phyloP scores from a whole-genome alignment of 2,113 vertebrate genomes.

The Oryzias melastigma region DNA sequence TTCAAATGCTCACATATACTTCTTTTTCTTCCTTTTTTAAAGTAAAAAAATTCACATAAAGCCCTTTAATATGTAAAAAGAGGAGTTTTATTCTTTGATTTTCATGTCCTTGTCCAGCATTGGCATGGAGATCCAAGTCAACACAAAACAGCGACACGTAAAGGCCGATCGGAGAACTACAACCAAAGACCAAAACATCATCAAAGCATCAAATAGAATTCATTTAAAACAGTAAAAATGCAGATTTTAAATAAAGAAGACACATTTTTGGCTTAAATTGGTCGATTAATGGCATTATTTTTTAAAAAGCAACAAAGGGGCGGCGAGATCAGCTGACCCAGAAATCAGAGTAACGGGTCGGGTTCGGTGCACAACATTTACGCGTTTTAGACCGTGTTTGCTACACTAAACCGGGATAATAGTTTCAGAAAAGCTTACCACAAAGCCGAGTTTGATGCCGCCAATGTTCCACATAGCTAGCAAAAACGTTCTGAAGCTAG shows the following conservation, averaged over 20 bases:
- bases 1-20: not conserved
- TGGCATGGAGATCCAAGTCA: slow-evolving; percentile 9
- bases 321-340: slow-evolving; percentile 32
- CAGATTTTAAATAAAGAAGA: too few relatives aligned
- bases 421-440: too few relatives aligned
- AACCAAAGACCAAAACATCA: not conserved
- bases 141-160: slow-evolving; percentile 41
- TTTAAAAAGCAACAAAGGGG: too few relatives aligned
- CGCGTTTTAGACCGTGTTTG: not conserved
- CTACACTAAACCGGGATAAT: not conserved
- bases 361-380: not conserved
- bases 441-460: not conserved
- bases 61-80: too few relatives aligned
- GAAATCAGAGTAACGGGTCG: slow-evolving; percentile 1
- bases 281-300: too few relatives aligned
- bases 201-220: not conserved
- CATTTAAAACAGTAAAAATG: not conserved
- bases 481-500: slow-evolving; percentile 27
- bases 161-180: slow-evolving; percentile 10
- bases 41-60: too few relatives aligned
- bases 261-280: too few relatives aligned
- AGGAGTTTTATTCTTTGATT: too few relatives aligned
- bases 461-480: slow-evolving; percentile 22
- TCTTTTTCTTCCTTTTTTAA: not conserved
- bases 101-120: too few relatives aligned